These are phyloP conservation scores for Drosophila eugracilis DNA, from an alignment of 1,140 invertebrate genomes.

Conservation along the genomic window DNA sequence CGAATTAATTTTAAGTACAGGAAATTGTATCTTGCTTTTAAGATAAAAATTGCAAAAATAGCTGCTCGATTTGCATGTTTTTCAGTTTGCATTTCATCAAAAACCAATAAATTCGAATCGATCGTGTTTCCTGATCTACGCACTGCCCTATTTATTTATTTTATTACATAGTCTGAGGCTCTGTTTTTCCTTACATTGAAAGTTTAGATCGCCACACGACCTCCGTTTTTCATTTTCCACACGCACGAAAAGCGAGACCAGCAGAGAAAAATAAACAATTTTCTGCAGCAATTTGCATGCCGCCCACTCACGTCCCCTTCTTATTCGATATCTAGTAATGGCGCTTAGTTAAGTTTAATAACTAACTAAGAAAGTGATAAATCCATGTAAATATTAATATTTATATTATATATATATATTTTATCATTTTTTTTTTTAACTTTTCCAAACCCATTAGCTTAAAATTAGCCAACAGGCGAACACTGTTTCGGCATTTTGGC, in stretches of 20 bases:
- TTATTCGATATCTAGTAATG: not conserved
- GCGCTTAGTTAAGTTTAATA: too few species aligned
- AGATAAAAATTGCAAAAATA: too few species aligned
- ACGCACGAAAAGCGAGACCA: slow-evolving; percentile 9
- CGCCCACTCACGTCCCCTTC: not conserved
- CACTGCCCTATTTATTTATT: slow-evolving; percentile 13
- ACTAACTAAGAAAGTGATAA: too few species aligned
- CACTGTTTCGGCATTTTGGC: slow-evolving; percentile 5
- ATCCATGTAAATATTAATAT: too few species aligned
- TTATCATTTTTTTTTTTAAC: too few species aligned
- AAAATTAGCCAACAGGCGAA: not conserved
- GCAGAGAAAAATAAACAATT: slow-evolving; percentile 29
- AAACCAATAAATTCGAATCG: not conserved
- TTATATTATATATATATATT: too few species aligned
- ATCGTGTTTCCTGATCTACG: slow-evolving; percentile 8
- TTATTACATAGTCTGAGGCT: not conserved
- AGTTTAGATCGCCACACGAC: slow-evolving; percentile 7
- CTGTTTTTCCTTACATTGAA: not conserved
- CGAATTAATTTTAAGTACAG: too few species aligned
- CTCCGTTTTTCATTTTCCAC: slow-evolving; percentile 19
- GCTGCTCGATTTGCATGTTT: too few species aligned
- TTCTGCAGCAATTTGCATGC: slow-evolving; percentile 11
- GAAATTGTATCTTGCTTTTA: too few species aligned
- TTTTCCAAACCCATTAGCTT: too few species aligned
- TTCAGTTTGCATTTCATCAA: too few species aligned